A percentile compares a stretch with the other conserved stretches of the same genome.
Evolutionary conservation across 2,113 vertebrate genomes (phyloP).

Genomic region (Prionailurus viverrinus): DNA sequence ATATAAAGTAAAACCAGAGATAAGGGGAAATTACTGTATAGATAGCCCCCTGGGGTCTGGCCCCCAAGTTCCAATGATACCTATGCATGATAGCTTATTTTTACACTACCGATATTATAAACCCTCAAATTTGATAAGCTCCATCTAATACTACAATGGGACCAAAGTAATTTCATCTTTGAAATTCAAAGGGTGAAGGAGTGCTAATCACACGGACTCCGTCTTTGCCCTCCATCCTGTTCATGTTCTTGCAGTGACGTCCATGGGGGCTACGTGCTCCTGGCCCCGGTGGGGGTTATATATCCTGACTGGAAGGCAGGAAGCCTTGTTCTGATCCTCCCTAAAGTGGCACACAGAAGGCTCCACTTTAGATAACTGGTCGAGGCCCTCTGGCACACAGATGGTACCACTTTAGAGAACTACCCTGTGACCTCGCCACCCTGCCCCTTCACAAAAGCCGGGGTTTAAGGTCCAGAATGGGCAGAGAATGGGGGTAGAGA

Average conservation of each 20-base stretch:
- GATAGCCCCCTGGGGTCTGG: background rate
- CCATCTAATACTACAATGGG: background rate
- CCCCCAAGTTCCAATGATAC: background rate
- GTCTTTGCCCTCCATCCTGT: background rate
- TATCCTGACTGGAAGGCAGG: background rate
- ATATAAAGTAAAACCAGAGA: background rate
- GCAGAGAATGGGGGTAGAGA: background rate
- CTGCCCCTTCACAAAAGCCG: background rate
- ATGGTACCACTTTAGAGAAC: background rate
- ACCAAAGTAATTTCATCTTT: slow-evolving; percentile 37
- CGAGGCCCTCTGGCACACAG: too few species aligned
- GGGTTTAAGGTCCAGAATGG: background rate
- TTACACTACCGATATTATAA: background rate
- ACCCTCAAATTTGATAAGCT: background rate
- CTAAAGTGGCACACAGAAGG: background rate
- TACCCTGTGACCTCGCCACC: background rate
- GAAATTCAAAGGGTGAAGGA: background rate
- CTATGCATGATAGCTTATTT: slow-evolving; percentile 10
- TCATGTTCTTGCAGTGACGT: background rate
- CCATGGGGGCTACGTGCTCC: background rate
- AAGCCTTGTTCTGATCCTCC: background rate
- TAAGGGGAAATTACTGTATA: background rate
- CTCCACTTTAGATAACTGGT: too few species aligned
- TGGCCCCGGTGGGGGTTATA: background rate
- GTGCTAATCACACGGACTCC: background rate